Evolutionary conservation across 2,888 invertebrate species (phyloP).

Genomic region (Iselma pallidipennis): DNA sequence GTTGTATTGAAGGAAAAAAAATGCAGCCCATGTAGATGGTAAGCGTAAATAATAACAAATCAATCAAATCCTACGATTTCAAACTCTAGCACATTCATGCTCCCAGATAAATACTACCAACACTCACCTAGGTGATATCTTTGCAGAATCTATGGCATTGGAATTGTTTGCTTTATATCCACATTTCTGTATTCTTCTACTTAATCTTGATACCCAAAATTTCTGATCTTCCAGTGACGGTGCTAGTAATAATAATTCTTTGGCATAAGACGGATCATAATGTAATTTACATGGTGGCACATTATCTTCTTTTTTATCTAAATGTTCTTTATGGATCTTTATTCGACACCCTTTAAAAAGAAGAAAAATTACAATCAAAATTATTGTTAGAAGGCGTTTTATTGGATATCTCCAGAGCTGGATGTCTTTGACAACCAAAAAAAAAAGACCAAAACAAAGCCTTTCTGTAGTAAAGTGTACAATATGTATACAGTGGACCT

Average conservation of each 20-base stretch:
- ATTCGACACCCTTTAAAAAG: slow-evolving; percentile 80
- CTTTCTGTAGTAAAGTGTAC: too few species aligned
- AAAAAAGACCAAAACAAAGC: too few species aligned
- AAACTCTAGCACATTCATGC: too few species aligned
- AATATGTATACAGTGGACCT: too few species aligned
- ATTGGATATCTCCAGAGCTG: too few species aligned
- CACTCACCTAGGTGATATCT: slow-evolving; percentile 78
- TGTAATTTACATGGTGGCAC: slow-evolving; percentile 96
- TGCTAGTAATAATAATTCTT: slow-evolving; percentile 91
- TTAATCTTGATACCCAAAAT: slow-evolving; percentile 89
- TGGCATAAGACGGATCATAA: slow-evolving; percentile 91
- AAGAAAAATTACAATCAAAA: slow-evolving; percentile 2
- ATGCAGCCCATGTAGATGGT: slow-evolving; percentile 15
- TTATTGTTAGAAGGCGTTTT: too few species aligned
- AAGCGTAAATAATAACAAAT: slow-evolving; percentile 19
- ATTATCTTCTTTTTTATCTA: slow-evolving; percentile 80
- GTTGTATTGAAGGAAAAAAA: slow-evolving; percentile 12
- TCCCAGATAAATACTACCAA: too few species aligned
- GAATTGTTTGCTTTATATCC: slow-evolving; percentile 85
- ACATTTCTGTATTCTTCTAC: slow-evolving; percentile 90
- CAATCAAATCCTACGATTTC: too few species aligned
- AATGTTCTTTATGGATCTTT: slow-evolving; percentile 97
- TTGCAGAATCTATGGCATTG: slow-evolving; percentile 65
- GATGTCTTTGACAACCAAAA: too few species aligned
- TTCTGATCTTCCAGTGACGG: slow-evolving; percentile 85